Conservation (phyloP, 2,797 vertebrate genomes). For the Manis pentadactyla region DNA sequence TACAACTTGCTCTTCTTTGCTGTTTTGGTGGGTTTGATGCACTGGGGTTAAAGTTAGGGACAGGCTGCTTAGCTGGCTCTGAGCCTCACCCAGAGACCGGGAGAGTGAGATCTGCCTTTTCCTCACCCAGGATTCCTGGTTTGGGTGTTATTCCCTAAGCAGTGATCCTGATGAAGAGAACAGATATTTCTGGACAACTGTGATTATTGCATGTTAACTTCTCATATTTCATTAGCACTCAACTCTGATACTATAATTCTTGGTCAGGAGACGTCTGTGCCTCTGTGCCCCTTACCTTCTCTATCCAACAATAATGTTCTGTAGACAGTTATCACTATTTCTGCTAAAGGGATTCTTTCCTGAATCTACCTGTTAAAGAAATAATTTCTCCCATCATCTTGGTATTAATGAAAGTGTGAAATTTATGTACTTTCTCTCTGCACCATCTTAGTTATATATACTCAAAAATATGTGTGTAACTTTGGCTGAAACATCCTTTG, state of each 20-base stretch:
- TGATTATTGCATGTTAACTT: not conserved
- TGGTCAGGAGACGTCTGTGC: not conserved
- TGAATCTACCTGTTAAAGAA: not conserved
- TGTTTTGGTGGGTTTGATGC: not conserved
- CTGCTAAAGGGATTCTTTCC: not conserved
- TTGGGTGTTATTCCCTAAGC: not conserved
- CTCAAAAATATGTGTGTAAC: slow-evolving; percentile 11
- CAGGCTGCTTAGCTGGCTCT: not conserved
- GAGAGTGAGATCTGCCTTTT: not conserved
- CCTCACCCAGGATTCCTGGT: not conserved
- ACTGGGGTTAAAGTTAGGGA: not conserved
- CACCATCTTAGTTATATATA: not conserved
- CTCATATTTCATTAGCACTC: not conserved
- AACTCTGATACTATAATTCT: not conserved
- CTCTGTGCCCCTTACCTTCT: not conserved
- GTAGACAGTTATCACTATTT: not conserved
- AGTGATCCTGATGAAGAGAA: not conserved
- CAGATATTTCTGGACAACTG: not conserved
- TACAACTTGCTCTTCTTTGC: not conserved
- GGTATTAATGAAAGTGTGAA: not conserved
- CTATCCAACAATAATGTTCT: not conserved
- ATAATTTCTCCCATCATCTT: not conserved
- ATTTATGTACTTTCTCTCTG: not conserved
- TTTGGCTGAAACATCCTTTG: slow-evolving; percentile 51
- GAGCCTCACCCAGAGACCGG: rapidly evolving